Percentiles rank a stretch among this genome's conserved stretches.
phyloP scores from a whole-genome alignment of 1,140 invertebrate genomes.

The Camponotus floridanus region DNA sequence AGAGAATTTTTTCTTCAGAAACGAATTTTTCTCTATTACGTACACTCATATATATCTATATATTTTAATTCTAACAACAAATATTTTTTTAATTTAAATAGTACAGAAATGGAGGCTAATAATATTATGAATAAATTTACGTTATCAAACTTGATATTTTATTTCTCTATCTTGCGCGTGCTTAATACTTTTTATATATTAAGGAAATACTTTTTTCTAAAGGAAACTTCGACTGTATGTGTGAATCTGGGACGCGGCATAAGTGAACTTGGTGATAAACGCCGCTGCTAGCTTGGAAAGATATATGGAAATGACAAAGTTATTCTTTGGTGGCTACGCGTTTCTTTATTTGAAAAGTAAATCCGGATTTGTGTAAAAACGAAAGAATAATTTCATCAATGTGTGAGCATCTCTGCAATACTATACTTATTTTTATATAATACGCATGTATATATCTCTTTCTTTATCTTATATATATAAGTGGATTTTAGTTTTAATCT shows the following conservation, averaged over 20 bases:
- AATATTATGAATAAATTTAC: not conserved
- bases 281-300: constrained; percentile 48
- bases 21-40: too few relatives aligned
- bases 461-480: not conserved
- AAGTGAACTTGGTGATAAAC: constrained; percentile 67
- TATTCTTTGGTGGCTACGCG: constrained; percentile 58
- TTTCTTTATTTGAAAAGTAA: constrained; percentile 76
- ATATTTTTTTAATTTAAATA: not conserved
- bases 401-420: not conserved
- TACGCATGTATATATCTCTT: not conserved
- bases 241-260: constrained; percentile 7
- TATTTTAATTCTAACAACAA: constrained; percentile 1
- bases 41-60: not conserved
- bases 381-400: constrained; percentile 72
- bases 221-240: not conserved
- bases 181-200: constrained; percentile 1
- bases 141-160: not conserved
- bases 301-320: constrained; percentile 73
- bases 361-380: constrained; percentile 60
- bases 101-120: too few relatives aligned
- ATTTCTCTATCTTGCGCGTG: not conserved
- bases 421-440: not conserved
- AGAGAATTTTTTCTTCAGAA: not conserved
- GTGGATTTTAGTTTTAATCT: constrained; percentile 12
- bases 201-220: not conserved